Evolutionary conservation across 35 echinoderm and acorn worm species (phyloP).

Genomic region (Patiria miniata): DNA sequence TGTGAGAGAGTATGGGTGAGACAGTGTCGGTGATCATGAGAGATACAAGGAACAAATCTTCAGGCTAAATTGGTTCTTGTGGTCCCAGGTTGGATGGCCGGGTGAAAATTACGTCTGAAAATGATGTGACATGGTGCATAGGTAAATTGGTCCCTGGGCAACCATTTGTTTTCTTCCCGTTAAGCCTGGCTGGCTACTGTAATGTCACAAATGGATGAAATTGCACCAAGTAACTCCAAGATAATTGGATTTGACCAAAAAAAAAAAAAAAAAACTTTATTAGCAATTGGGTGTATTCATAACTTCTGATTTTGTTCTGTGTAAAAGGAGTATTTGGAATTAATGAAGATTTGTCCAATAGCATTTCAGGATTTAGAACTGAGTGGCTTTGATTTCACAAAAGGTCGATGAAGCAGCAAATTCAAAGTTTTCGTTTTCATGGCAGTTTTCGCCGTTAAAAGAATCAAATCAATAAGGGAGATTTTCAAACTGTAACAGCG

Average conservation of each 20-base stretch:
- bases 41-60: constrained; percentile 6
- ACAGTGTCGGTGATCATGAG: neutral
- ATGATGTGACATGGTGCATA: constrained; percentile 33
- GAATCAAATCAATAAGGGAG: too few species aligned
- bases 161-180: neutral
- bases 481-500: too few species aligned
- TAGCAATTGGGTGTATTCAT: neutral
- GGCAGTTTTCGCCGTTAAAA: too few species aligned
- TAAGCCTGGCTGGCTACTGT: neutral
- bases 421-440: too few species aligned
- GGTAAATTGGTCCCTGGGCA: constrained; percentile 5
- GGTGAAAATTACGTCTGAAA: constrained; percentile 12
- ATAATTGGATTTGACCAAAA: constrained; percentile 3
- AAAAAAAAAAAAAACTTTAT: constrained; percentile 10
- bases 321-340: too few species aligned
- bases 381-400: too few species aligned
- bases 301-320: neutral
- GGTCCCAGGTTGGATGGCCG: neutral
- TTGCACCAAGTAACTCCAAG: constrained; percentile 4
- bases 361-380: too few species aligned
- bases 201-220: neutral
- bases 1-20: neutral
- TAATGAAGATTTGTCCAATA: too few species aligned
- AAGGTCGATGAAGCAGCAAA: too few species aligned
- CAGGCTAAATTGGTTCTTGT: constrained; percentile 14